Percentiles rank a stretch among this genome's conserved stretches.
Evolutionary conservation across 1,140 invertebrate species (phyloP).

Genomic region (Brachionus paranguensis): DNA sequence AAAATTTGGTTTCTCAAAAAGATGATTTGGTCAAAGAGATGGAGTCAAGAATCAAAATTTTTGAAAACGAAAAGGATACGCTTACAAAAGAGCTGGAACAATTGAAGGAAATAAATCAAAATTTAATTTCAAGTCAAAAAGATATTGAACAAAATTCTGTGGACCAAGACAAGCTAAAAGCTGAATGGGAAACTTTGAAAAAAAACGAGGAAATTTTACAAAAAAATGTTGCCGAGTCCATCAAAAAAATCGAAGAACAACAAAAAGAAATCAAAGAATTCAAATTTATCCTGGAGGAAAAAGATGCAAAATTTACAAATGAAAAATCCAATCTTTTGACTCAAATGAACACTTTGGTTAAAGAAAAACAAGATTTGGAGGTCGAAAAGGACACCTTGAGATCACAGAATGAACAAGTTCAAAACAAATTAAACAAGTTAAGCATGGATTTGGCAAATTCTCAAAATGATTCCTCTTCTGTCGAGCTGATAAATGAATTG

Average conservation of each 20-base stretch:
- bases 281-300: background rate
- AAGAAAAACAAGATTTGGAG: background rate
- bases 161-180: background rate
- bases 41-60: background rate
- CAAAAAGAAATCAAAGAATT: background rate
- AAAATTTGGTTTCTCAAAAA: background rate
- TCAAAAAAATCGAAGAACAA: background rate
- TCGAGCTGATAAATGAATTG: background rate
- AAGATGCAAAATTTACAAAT: slow-evolving; percentile 36
- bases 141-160: background rate
- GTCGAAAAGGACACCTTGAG: background rate
- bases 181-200: background rate
- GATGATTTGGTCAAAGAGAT: background rate
- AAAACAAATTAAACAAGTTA: background rate
- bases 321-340: background rate
- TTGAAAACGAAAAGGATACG: background rate
- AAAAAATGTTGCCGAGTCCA: background rate
- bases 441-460: background rate
- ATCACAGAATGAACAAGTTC: background rate
- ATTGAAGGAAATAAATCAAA: background rate
- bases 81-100: background rate
- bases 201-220: background rate
- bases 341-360: background rate
- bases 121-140: background rate
- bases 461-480: background rate